These are phyloP conservation scores for Ciconia stormi DNA, from an alignment of 2,113 vertebrate species.

Conservation along the genomic window DNA sequence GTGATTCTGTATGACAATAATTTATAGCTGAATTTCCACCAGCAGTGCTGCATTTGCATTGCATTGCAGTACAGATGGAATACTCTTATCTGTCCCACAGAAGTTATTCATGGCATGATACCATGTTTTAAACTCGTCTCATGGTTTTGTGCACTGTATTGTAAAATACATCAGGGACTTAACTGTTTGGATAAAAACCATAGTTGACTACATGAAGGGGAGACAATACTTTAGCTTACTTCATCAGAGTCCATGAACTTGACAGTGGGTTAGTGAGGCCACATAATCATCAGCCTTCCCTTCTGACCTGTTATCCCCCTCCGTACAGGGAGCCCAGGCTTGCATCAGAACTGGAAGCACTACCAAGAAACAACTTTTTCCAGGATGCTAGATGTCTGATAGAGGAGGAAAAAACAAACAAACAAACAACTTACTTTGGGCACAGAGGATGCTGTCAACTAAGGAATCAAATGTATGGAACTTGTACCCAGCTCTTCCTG, in stretches of 20 bases:
- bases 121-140: background rate
- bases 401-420: accelerated
- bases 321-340: background rate
- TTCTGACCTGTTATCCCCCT: background rate
- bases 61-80: background rate
- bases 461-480: background rate
- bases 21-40: background rate
- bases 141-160: background rate
- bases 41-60: background rate
- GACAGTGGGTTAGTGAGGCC: background rate
- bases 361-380: background rate
- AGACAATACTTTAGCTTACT: background rate
- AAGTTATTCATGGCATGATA: background rate
- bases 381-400: background rate
- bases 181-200: background rate
- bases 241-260: background rate
- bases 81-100: background rate
- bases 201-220: background rate
- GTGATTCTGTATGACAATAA: background rate
- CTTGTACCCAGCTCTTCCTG: background rate
- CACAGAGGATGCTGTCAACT: background rate
- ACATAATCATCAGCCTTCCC: background rate
- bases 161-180: background rate
- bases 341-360: background rate
- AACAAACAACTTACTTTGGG: background rate